Conservation (phyloP, 2,797 vertebrate species). For the Silurus aristotelis region DNA sequence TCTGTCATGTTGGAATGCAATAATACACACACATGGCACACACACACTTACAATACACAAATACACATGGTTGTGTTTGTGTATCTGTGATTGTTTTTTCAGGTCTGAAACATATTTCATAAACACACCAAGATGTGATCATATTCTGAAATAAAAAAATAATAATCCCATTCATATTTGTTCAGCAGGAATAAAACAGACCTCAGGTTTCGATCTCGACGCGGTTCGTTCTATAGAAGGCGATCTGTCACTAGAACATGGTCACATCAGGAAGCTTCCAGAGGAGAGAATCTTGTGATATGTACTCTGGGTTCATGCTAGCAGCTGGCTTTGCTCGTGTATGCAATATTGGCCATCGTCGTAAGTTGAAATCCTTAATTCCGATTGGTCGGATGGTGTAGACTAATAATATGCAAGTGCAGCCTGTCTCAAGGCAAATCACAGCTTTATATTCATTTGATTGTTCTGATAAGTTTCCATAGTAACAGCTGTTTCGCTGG, state of each 20-base stretch:
- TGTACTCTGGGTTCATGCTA: background rate
- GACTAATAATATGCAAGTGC: background rate
- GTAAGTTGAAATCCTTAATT: background rate
- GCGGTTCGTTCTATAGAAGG: background rate
- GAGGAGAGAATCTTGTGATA: background rate
- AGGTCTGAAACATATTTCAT: background rate
- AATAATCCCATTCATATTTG: background rate
- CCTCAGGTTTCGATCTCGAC: background rate
- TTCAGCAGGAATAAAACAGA: background rate
- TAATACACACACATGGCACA: background rate
- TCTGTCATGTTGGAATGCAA: constrained; percentile 9
- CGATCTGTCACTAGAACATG: background rate
- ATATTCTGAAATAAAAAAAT: background rate
- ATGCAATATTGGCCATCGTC: no score
- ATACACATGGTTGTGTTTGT: background rate
- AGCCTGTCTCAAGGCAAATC: background rate
- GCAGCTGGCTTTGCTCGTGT: background rate
- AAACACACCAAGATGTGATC: background rate
- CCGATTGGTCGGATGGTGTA: background rate
- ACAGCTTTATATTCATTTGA: background rate
- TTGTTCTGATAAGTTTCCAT: background rate
- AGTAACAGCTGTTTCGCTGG: no score
- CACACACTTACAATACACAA: background rate
- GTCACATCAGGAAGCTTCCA: background rate
- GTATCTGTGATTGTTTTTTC: background rate